phyloP scores from a whole-genome alignment of 1,140 invertebrate genomes.

The Himalopsyche phryganea region DNA sequence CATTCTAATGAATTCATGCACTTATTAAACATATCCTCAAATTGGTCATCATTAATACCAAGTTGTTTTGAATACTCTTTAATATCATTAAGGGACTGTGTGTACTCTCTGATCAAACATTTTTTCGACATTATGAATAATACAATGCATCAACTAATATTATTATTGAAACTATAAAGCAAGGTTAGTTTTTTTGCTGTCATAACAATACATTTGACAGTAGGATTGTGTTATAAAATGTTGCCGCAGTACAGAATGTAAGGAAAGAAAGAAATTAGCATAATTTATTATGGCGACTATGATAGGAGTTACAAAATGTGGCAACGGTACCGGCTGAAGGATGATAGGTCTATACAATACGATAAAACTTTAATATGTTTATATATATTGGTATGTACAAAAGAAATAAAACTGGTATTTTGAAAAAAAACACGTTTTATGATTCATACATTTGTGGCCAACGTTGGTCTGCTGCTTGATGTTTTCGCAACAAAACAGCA shows the following conservation, averaged over 20 bases:
- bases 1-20: conserved; percentile 46
- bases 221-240: not conserved
- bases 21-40: conserved; percentile 52
- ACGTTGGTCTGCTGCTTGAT: conserved; percentile 1
- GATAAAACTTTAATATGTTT: no score
- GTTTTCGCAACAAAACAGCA: conserved; percentile 5
- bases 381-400: no score
- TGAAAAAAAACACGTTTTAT: no score
- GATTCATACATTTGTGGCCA: conserved; percentile 2
- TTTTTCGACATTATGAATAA: conserved; percentile 11
- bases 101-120: conserved; percentile 13
- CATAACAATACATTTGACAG: not conserved
- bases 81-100: conserved; percentile 11
- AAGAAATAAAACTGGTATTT: no score
- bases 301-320: no score
- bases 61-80: conserved; percentile 6
- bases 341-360: no score
- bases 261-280: no score
- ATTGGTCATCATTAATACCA: conserved; percentile 52
- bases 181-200: not conserved
- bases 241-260: not conserved
- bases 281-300: no score
- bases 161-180: no score
- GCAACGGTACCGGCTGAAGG: no score
- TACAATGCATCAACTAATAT: no score